Base-by-base conservation (phyloP, 2,797 vertebrate genomes). In the Philypnodon macrostomus region DNA sequence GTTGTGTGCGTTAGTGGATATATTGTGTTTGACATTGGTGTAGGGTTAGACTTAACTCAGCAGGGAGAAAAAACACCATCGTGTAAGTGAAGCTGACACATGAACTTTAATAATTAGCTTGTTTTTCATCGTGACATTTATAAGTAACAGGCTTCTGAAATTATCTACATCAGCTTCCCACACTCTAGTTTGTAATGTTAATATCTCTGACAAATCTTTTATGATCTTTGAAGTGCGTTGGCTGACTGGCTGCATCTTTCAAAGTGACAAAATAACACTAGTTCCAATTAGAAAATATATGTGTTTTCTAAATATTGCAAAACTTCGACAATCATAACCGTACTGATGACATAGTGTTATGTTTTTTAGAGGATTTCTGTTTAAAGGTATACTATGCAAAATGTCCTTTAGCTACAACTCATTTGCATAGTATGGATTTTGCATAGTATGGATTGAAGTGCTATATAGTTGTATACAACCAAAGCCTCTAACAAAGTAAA, bases 41-140 rank as follows among this genome's bases (percentile, higher is more conserved):
- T 46, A 50, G 26, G 67, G 35, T 45, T 46, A 23, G 44, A 57
- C 38, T 58, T 67, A 16, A 42, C 39, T 63, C 54, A 45, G 36
- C 39, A 45, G 19, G 53, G 58, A 79, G 38, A 47, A 47, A 46
- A 46, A 47, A 38, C 39, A 35, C 19, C 57, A 51, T 61, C 29
- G 5, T 26, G 14, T 47, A 55, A 67, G 60, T 58, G 33, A 42
- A 37, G 55, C 44, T n/a, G 38, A 60, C 60, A 53, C 55, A 45
- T 32, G 40, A 35, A 54, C 53, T 60, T 67, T 16, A 23, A 23
- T 59, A 75, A 66, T 66, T 45, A 65, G 51, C 57, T 42, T 19
- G 26, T 60, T 72, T 67, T 58, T 59, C 50, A 53, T 51, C 30
- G 27, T 70, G 31, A 26, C 26, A 60, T 50, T 72, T 27, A 57